A percentile compares a stretch with the other conserved stretches of the same genome.
phyloP scores from a whole-genome alignment of 2,113 vertebrate species.

The Sinocyclocheilus maitianheensis region DNA sequence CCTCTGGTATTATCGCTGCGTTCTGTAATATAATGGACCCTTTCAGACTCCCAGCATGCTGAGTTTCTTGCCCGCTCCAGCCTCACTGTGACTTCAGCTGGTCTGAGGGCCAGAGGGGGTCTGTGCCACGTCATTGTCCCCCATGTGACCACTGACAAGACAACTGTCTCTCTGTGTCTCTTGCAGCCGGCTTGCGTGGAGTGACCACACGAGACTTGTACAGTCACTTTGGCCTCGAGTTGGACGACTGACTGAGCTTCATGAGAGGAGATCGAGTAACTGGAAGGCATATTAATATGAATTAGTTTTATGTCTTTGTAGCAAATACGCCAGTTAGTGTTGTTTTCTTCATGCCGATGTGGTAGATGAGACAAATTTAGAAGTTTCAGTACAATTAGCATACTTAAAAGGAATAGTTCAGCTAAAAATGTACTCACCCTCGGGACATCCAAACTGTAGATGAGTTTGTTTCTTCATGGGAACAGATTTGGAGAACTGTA shows the following conservation, averaged over 20 bases:
- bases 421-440: no score
- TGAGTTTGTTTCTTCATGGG: no score
- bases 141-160: constrained; percentile 50
- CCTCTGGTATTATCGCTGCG: constrained; percentile 2
- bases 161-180: constrained; percentile 66
- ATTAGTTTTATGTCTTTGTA: neutral
- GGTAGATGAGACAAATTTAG: neutral
- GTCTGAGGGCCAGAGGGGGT: constrained; percentile 16
- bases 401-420: no score
- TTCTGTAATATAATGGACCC: constrained; percentile 48
- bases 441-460: no score
- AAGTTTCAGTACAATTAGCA: no score
- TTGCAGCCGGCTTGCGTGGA: constrained; percentile 83
- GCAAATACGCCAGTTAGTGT: neutral
- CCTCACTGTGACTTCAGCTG: constrained; percentile 28
- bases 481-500: no score
- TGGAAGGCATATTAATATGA: neutral
- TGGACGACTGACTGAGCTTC: constrained; percentile 78
- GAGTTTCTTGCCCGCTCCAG: constrained; percentile 9
- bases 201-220: constrained; percentile 92
- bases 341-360: neutral
- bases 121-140: constrained; percentile 45
- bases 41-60: constrained; percentile 11
- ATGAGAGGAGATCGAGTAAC: neutral
- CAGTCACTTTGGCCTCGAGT: constrained; percentile 84